Evolutionary conservation across 1,140 invertebrate genomes (phyloP).

Genomic region (Protaetia brevitarsis): DNA sequence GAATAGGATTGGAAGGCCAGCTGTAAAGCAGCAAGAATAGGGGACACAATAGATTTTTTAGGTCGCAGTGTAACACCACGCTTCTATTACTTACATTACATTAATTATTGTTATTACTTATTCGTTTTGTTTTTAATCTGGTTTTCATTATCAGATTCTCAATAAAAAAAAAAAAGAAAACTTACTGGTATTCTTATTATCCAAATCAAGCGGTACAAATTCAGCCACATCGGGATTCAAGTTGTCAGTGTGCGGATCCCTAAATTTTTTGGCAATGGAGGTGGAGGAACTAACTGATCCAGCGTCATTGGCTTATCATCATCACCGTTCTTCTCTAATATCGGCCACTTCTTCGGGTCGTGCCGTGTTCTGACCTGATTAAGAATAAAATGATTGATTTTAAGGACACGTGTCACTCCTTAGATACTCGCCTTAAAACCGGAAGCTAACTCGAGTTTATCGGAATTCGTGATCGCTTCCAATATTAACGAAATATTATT

Average conservation of each 20-base stretch:
- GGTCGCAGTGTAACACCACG: too few species aligned
- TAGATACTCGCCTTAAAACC: conserved; percentile 64
- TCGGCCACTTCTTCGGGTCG: conserved; percentile 84
- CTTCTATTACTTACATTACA: neutral
- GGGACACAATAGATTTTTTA: too few species aligned
- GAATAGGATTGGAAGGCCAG: too few species aligned
- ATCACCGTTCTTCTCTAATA: conserved; percentile 57
- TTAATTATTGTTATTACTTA: conserved; percentile 24
- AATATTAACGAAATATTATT: conserved; percentile 80
- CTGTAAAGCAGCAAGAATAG: too few species aligned
- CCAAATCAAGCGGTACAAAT: conserved; percentile 63
- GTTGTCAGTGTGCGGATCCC: conserved; percentile 36
- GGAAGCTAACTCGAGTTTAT: conserved; percentile 72
- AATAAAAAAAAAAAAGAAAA: too few species aligned
- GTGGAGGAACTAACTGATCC: conserved; percentile 61
- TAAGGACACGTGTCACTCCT: too few species aligned
- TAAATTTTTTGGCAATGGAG: conserved; percentile 58
- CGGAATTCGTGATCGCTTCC: conserved; percentile 76
- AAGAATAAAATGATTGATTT: conserved; percentile 26
- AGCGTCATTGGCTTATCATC: conserved; percentile 54
- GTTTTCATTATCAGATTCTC: too few species aligned
- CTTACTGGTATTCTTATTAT: too few species aligned
- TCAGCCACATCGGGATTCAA: conserved; percentile 84
- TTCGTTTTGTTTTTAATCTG: neutral
- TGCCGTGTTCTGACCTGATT: conserved; percentile 75